phyloP scores from a whole-genome alignment of 2,797 vertebrate species.

The Chaetodon trifasciatus region DNA sequence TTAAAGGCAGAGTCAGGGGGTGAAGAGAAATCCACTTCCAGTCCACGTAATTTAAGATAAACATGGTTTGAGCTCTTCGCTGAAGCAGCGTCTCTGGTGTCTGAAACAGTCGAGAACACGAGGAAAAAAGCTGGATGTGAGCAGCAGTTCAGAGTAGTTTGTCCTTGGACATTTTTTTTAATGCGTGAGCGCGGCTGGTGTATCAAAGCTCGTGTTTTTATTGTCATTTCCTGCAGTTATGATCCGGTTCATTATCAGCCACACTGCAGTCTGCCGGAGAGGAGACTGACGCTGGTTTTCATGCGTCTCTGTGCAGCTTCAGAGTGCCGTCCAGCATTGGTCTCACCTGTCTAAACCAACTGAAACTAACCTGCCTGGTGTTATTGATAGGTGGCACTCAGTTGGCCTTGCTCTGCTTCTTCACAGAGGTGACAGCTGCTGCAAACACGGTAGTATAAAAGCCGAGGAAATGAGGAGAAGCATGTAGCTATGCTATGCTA shows the following conservation, averaged over 20 bases:
- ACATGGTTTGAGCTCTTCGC: conserved; percentile 5
- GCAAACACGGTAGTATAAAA: conserved; percentile 38
- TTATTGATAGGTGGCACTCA: conserved; percentile 28
- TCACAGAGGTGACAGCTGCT: conserved; percentile 10
- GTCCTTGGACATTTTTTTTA: conserved; percentile 16
- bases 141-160: conserved; percentile 21
- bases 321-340: not conserved
- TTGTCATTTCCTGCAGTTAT: conserved; percentile 9
- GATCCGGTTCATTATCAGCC: conserved; percentile 5
- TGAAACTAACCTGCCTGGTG: conserved; percentile 4
- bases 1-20: conserved; percentile 3
- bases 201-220: conserved; percentile 13
- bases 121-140: conserved; percentile 10
- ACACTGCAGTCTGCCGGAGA: conserved; percentile 4
- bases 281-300: conserved; percentile 2
- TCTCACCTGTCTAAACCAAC: conserved; percentile 2
- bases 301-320: not conserved
- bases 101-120: not conserved
- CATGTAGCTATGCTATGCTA: not conserved
- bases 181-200: not conserved
- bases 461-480: conserved; percentile 8
- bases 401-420: conserved; percentile 6
- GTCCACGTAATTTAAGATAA: conserved; percentile 12
- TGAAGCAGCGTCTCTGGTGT: not conserved
- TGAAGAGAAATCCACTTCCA: conserved; percentile 1